Conservation (phyloP, 2,888 invertebrate species). For the Conus canariensis region DNA sequence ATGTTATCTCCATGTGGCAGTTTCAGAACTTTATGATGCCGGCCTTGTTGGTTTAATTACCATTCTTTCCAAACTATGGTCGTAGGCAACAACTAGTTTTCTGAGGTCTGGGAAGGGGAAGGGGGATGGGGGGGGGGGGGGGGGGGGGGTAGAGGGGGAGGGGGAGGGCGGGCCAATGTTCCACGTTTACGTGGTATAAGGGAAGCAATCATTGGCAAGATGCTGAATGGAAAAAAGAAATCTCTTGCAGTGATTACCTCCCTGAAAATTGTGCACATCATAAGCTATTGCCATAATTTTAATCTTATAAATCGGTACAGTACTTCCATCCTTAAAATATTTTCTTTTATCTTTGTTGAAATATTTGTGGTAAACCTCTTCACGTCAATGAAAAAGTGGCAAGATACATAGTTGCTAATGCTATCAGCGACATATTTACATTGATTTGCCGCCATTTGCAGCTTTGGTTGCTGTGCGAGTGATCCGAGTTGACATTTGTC, state of each 20-base stretch:
- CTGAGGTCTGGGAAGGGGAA: not conserved
- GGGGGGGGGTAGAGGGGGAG: too few species aligned
- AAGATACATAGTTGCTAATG: conserved; percentile 7
- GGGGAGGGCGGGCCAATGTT: too few species aligned
- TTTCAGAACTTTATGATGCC: too few species aligned
- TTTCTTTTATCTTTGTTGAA: not conserved
- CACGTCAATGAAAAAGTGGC: not conserved
- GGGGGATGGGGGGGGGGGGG: not conserved
- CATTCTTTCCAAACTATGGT: too few species aligned
- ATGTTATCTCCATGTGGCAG: too few species aligned
- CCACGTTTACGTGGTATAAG: not conserved
- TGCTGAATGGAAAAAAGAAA: not conserved
- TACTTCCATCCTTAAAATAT: not conserved
- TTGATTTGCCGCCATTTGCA: conserved; percentile 53
- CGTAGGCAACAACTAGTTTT: too few species aligned
- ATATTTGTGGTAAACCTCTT: not conserved
- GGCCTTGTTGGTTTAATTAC: too few species aligned
- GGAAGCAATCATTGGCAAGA: not conserved
- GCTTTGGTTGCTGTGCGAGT: conserved; percentile 31
- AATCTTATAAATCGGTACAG: not conserved
- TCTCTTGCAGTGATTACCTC: not conserved
- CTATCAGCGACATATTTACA: conserved; percentile 47
- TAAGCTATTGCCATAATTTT: not conserved
- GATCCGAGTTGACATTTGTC: not conserved
- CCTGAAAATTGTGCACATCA: not conserved